Conservation (phyloP, 2,113 vertebrate species). For the Piaya cayana region DNA sequence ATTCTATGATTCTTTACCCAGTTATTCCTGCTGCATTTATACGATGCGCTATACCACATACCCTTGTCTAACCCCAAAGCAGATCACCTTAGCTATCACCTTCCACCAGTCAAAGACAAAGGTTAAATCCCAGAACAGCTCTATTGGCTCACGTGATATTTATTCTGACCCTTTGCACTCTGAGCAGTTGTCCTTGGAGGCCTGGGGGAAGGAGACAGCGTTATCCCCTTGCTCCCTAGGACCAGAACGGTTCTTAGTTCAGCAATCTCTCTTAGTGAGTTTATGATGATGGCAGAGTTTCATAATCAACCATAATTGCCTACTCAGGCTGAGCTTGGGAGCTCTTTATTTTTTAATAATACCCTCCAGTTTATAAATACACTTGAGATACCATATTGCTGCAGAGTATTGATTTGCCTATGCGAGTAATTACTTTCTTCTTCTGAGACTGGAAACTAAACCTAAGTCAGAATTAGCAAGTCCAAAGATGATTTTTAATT, state of each 20-base stretch:
- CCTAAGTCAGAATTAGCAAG: not conserved
- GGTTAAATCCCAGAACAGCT: too few species aligned
- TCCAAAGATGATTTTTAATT: conserved; percentile 8
- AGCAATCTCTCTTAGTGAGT: not conserved
- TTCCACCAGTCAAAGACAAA: too few species aligned
- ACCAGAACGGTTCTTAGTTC: not conserved
- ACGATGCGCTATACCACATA: too few species aligned
- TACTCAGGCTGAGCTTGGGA: not conserved
- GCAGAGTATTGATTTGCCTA: conserved; percentile 15
- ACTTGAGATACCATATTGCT: not conserved
- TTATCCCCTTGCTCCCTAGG: not conserved
- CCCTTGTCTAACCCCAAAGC: too few species aligned
- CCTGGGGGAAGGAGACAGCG: not conserved
- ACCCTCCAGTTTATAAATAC: not conserved
- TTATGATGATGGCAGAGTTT: not conserved
- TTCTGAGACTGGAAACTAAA: not conserved
- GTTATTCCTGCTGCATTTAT: too few species aligned
- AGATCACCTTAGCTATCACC: too few species aligned
- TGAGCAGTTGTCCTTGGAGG: too few species aligned
- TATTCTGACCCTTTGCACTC: too few species aligned
- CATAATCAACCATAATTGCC: not conserved
- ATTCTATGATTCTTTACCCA: too few species aligned
- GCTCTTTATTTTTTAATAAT: conserved; percentile 27
- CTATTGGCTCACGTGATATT: too few species aligned
- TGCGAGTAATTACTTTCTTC: not conserved